These are phyloP conservation scores for Mastigias papua DNA, from an alignment of 30 jellyfish, hydroid and myxozoan species.

Conservation along the genomic window DNA sequence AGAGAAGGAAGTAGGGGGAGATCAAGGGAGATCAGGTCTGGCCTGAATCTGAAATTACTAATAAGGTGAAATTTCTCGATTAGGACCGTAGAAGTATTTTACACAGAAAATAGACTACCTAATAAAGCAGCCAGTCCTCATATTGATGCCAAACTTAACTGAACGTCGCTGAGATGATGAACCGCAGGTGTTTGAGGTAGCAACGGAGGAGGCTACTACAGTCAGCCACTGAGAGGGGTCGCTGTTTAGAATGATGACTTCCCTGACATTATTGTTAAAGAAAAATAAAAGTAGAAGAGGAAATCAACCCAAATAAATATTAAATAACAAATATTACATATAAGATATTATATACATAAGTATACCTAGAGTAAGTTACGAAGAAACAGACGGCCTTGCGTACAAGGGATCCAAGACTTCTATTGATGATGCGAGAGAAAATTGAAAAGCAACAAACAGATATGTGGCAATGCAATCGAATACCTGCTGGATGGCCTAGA, in stretches of 20 bases:
- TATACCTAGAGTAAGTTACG: no score
- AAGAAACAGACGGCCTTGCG: no score
- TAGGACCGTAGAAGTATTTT: no score
- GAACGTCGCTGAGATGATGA: conserved; percentile 68
- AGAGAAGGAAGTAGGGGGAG: background rate
- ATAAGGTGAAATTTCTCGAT: no score
- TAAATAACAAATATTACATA: background rate
- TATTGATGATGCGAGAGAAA: no score
- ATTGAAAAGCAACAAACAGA: no score
- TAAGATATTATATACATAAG: no score
- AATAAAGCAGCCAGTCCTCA: conserved; percentile 84
- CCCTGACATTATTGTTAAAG: conserved; percentile 56
- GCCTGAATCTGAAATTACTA: no score
- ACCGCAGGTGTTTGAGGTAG: conserved; percentile 74
- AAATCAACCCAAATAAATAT: background rate
- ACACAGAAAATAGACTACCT: conserved; percentile 36
- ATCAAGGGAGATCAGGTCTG: no score
- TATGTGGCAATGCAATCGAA: no score
- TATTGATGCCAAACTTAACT: conserved; percentile 78
- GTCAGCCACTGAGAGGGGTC: conserved; percentile 82
- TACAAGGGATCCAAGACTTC: no score
- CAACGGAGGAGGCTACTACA: conserved; percentile 40
- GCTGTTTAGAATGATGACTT: conserved; percentile 61
- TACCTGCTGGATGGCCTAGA: no score
- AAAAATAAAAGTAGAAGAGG: background rate